Conservation (phyloP, 2,888 invertebrate species). For the Eustalomyia histrio region DNA sequence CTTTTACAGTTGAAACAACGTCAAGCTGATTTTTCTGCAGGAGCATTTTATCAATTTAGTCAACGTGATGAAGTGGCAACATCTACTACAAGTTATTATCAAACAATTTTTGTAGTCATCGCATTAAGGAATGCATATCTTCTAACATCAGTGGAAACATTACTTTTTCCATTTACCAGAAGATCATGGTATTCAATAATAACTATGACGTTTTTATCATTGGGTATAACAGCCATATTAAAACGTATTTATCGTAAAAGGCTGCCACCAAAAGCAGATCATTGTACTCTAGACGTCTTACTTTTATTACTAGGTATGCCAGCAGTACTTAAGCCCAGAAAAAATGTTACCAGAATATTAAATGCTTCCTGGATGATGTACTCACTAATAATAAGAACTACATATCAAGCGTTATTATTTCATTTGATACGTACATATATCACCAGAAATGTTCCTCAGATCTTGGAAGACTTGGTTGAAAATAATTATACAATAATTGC, state of each 20-base stretch:
- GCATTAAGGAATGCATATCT: conserved; percentile 42
- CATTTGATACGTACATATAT: conserved; percentile 58
- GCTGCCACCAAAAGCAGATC: neutral
- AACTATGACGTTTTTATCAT: neutral
- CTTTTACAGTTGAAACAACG: conserved; percentile 60
- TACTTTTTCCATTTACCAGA: conserved; percentile 66
- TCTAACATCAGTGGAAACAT: conserved; percentile 65
- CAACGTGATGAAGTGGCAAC: conserved; percentile 52
- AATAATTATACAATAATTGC: conserved; percentile 47
- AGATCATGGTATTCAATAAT: conserved; percentile 62
- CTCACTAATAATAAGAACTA: conserved; percentile 58
- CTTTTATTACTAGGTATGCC: conserved; percentile 38
- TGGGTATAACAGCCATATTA: neutral
- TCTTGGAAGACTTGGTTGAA: conserved; percentile 31
- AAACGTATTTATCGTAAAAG: neutral
- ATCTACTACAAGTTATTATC: conserved; percentile 60
- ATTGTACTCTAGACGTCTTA: conserved; percentile 6
- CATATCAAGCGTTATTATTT: conserved; percentile 65
- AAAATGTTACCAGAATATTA: conserved; percentile 52
- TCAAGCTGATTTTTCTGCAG: conserved; percentile 63
- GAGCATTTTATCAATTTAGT: conserved; percentile 64
- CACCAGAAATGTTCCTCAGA: conserved; percentile 44
- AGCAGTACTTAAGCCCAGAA: conserved; percentile 23
- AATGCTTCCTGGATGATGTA: conserved; percentile 59
- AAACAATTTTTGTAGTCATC: conserved; percentile 58